phyloP scores from a whole-genome alignment of 2,888 invertebrate species.

The Spisula subtruncata region DNA sequence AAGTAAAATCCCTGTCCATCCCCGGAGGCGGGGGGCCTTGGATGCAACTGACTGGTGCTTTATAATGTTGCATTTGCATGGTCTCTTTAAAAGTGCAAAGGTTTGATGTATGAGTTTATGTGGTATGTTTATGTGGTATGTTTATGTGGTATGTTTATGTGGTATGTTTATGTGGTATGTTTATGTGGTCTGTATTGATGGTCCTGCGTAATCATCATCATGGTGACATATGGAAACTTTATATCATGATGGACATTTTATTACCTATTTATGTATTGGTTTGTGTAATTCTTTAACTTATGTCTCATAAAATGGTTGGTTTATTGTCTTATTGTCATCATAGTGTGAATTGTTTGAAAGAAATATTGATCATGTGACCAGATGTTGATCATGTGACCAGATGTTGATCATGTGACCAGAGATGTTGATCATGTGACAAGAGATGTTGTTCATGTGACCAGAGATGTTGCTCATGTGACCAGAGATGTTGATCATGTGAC shows the following conservation, averaged over 20 bases:
- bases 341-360: not conserved
- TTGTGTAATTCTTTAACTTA: not conserved
- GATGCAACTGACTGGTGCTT: too few species aligned
- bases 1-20: too few species aligned
- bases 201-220: not conserved
- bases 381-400: not conserved
- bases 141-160: not conserved
- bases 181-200: not conserved
- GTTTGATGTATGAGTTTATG: not conserved
- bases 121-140: not conserved
- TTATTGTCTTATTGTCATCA: not conserved
- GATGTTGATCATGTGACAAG: not conserved
- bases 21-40: too few species aligned
- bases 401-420: not conserved
- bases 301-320: not conserved
- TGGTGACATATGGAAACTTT: not conserved
- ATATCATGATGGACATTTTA: constrained; percentile 19
- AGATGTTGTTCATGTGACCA: not conserved
- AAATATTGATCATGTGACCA: not conserved
- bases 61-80: too few species aligned
- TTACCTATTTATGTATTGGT: not conserved
- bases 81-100: too few species aligned
- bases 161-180: not conserved
- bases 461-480: not conserved
- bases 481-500: not conserved